A percentile compares a stretch with the other conserved stretches of the same genome.
Evolutionary conservation across 1,140 invertebrate species (phyloP).

Genomic region (Carcinoscorpius rotundicauda): DNA sequence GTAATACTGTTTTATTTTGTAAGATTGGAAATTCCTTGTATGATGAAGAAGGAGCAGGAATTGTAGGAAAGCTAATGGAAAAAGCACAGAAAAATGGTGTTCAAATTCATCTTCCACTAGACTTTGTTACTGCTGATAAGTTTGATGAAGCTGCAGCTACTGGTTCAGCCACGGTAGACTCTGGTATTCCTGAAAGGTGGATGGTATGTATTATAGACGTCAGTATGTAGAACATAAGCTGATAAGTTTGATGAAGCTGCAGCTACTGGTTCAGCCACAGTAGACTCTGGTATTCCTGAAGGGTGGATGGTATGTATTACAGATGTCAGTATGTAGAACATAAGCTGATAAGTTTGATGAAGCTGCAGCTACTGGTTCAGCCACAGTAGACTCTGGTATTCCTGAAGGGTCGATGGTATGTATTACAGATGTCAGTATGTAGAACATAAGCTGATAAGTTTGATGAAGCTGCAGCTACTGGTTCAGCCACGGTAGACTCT

Average conservation of each 20-base stretch:
- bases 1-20: too few species aligned
- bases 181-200: too few species aligned
- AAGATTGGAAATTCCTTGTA: slow-evolving; percentile 66
- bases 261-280: slow-evolving; percentile 38
- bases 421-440: too few species aligned
- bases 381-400: slow-evolving; percentile 72
- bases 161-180: too few species aligned
- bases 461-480: slow-evolving; percentile 11
- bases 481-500: too few species aligned
- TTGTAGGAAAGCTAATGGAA: slow-evolving; percentile 74
- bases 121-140: slow-evolving; percentile 92
- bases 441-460: slow-evolving; percentile 97
- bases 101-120: slow-evolving; percentile 84
- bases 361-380: slow-evolving; percentile 48
- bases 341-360: too few species aligned
- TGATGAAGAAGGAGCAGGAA: slow-evolving; percentile 91
- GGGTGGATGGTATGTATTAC: slow-evolving; percentile 51
- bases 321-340: too few species aligned
- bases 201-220: too few species aligned
- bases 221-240: too few species aligned
- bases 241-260: slow-evolving; percentile 32
- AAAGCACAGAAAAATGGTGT: slow-evolving; percentile 92
- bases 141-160: slow-evolving; percentile 42
- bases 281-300: too few species aligned
- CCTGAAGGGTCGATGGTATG: slow-evolving; percentile 70